These are phyloP conservation scores for Saguinus midas DNA, from an alignment of 2,113 vertebrate genomes.

Conservation along the genomic window DNA sequence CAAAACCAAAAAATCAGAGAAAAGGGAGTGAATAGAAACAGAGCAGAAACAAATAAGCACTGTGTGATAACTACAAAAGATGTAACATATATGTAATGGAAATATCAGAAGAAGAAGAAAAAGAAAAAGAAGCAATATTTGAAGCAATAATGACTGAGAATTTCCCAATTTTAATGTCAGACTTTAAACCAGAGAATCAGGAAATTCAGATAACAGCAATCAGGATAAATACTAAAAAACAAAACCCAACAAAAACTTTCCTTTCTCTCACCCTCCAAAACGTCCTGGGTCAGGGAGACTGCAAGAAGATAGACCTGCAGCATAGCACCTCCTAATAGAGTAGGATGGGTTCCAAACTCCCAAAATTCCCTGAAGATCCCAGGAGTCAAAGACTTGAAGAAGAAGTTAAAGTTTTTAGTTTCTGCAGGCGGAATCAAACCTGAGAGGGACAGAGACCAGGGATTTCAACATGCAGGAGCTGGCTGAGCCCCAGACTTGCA, in stretches of 20 bases:
- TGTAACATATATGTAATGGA: too few relatives aligned
- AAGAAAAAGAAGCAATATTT: background rate
- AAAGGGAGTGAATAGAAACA: background rate
- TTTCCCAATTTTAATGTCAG: background rate
- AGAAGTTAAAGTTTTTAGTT: constrained; percentile 83
- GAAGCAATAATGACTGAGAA: background rate
- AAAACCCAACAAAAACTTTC: background rate
- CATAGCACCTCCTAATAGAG: constrained; percentile 89
- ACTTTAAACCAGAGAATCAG: background rate
- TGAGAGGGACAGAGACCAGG: constrained; percentile 69
- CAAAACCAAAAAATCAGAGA: background rate
- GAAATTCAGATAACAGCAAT: background rate
- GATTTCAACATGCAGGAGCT: background rate
- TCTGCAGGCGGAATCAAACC: constrained; percentile 91
- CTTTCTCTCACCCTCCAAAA: constrained; percentile 82
- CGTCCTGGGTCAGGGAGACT: constrained; percentile 88
- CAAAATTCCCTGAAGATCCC: constrained; percentile 91
- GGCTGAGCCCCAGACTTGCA: background rate
- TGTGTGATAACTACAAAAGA: background rate
- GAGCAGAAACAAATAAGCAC: background rate
- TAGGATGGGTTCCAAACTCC: constrained; percentile 92
- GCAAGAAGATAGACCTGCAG: constrained; percentile 91
- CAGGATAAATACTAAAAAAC: background rate
- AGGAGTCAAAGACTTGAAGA: constrained; percentile 88
- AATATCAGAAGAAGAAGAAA: background rate